Percentiles rank a stretch among this genome's conserved stretches.
phyloP scores from a whole-genome alignment of 1,140 invertebrate genomes.

The Drosophila littoralis region DNA sequence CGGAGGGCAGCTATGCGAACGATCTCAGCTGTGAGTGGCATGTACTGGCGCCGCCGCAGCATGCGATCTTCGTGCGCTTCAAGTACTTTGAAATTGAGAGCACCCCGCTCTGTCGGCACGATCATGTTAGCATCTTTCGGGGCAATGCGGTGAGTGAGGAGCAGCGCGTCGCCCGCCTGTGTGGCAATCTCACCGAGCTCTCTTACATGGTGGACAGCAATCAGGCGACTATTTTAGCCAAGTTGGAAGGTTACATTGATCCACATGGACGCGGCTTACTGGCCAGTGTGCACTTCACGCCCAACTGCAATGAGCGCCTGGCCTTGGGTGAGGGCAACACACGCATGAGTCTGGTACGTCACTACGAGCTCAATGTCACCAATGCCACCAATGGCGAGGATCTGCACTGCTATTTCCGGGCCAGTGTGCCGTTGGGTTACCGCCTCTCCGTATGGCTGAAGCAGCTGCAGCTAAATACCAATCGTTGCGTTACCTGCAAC shows the following conservation, averaged over 20 bases:
- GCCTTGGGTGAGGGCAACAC: conserved; percentile 49
- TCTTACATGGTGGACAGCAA: conserved; percentile 86
- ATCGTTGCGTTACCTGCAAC: conserved; percentile 85
- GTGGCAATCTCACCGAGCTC: conserved; percentile 87
- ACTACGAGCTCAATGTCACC: conserved; percentile 53
- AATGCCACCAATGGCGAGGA: conserved; percentile 83
- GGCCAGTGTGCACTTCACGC: conserved; percentile 87
- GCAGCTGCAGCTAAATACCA: conserved; percentile 85
- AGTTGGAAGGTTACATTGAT: conserved; percentile 81
- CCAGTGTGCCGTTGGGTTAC: conserved; percentile 78
- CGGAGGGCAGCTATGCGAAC: conserved; percentile 59
- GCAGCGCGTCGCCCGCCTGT: conserved; percentile 86
- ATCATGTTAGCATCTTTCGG: conserved; percentile 87
- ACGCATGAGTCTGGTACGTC: conserved; percentile 51
- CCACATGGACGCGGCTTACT: conserved; percentile 86
- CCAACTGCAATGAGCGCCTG: conserved; percentile 85
- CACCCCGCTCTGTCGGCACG: conserved; percentile 77
- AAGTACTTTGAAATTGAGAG: conserved; percentile 86
- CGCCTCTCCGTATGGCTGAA: conserved; percentile 86
- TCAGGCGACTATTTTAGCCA: conserved; percentile 86
- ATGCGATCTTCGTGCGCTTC: conserved; percentile 89
- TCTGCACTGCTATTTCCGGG: conserved; percentile 85
- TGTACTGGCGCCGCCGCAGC: conserved; percentile 89
- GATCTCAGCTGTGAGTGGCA: conserved; percentile 90
- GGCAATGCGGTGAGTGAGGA: conserved; percentile 83